Conservation (phyloP, 2,797 vertebrate genomes). For the Chrysocyon brachyurus region DNA sequence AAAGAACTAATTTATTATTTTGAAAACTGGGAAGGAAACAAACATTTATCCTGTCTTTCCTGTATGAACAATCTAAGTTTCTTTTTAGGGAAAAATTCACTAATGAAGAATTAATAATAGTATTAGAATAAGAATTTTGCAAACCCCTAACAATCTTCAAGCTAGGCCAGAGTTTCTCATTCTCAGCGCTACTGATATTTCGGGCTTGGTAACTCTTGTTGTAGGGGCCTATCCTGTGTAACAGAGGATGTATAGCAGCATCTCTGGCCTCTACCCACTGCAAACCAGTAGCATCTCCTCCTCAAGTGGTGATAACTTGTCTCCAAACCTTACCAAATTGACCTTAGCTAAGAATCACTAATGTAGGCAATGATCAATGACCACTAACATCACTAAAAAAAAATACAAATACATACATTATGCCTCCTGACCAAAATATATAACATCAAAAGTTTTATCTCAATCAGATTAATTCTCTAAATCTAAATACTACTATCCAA, state of each 20-base stretch:
- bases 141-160: conserved; percentile 11
- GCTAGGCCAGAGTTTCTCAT: conserved; percentile 13
- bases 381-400: background rate
- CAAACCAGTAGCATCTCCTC: background rate
- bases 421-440: conserved; percentile 32
- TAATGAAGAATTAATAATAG: background rate
- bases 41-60: background rate
- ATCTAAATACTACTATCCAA: background rate
- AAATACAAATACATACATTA: background rate
- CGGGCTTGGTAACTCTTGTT: background rate
- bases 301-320: background rate
- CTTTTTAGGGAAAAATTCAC: conserved; percentile 22
- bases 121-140: conserved; percentile 34
- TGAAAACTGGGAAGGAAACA: conserved; percentile 42
- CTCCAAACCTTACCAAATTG: conserved; percentile 23
- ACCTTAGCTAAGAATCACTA: conserved; percentile 14
- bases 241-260: background rate
- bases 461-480: conserved; percentile 37
- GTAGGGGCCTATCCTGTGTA: background rate
- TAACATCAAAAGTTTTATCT: conserved; percentile 36
- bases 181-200: background rate
- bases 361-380: conserved; percentile 13
- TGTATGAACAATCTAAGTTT: conserved; percentile 21
- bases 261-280: background rate
- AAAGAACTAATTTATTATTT: conserved; percentile 51